phyloP scores from a whole-genome alignment of 2,888 invertebrate genomes.

The Smittia sp. region DNA sequence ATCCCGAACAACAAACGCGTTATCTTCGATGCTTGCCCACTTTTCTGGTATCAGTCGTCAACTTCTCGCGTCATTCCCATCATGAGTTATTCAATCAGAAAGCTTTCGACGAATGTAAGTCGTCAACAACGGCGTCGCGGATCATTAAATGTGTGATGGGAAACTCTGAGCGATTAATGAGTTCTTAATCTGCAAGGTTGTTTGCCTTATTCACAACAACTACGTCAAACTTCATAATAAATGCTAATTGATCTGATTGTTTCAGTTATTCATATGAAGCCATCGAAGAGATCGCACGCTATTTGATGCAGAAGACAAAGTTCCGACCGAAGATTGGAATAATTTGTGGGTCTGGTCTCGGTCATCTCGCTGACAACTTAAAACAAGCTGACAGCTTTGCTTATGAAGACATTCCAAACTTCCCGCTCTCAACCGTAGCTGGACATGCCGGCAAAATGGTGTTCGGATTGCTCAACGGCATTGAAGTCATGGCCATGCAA shows the following conservation, averaged over 20 bases:
- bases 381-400: constrained; percentile 69
- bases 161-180: no score
- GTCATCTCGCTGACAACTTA: constrained; percentile 76
- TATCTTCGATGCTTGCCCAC: no score
- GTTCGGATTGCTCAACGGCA: constrained; percentile 77
- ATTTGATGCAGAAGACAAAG: constrained; percentile 65
- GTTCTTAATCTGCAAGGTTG: no score
- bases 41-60: no score
- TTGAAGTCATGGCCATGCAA: constrained; percentile 92
- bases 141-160: no score
- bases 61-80: no score
- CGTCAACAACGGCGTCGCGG: no score
- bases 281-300: constrained; percentile 72
- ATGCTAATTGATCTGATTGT: not conserved
- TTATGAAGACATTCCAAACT: constrained; percentile 89
- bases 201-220: no score
- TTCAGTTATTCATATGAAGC: constrained; percentile 71
- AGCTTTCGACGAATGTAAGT: no score
- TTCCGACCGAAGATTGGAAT: constrained; percentile 83
- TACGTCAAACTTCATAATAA: no score
- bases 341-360: constrained; percentile 92
- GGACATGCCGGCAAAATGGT: constrained; percentile 91
- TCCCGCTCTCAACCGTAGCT: constrained; percentile 87
- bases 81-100: no score
- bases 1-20: no score